Evolutionary conservation across 1,140 invertebrate genomes (phyloP).

Genomic region (Atta cephalotes): DNA sequence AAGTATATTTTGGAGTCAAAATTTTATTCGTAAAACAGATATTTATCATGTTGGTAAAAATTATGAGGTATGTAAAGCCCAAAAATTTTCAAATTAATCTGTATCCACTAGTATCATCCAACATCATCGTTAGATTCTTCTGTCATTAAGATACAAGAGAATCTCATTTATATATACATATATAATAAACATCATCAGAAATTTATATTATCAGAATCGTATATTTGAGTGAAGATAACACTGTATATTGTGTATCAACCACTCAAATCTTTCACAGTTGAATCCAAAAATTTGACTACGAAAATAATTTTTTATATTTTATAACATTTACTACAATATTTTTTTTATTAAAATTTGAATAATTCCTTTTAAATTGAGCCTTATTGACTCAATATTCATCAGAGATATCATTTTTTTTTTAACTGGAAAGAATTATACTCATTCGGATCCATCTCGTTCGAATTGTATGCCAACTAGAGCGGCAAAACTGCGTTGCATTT

Average conservation of each 20-base stretch:
- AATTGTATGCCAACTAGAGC: not conserved
- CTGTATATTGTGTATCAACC: not conserved
- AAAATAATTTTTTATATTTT: conserved; percentile 18
- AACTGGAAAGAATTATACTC: not conserved
- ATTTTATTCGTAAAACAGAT: not conserved
- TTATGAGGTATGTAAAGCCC: not conserved
- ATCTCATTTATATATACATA: not conserved
- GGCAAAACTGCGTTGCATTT: not conserved
- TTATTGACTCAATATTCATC: not conserved
- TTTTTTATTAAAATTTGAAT: conserved; percentile 17
- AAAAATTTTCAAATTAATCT: not conserved
- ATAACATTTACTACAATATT: not conserved
- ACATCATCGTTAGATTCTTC: not conserved
- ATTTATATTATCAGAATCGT: not conserved
- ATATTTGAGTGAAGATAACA: conserved; percentile 1
- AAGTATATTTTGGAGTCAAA: not conserved
- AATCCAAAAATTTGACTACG: not conserved
- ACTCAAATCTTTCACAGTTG: not conserved
- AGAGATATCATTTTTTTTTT: conserved; percentile 4
- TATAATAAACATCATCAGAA: not conserved
- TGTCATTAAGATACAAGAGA: not conserved
- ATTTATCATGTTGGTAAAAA: not conserved
- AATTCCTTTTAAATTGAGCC: not conserved
- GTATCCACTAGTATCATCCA: too few species aligned
- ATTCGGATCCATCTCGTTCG: not conserved